Evolutionary conservation across 2,113 vertebrate genomes (phyloP).

Genomic region (Mixornis gularis): DNA sequence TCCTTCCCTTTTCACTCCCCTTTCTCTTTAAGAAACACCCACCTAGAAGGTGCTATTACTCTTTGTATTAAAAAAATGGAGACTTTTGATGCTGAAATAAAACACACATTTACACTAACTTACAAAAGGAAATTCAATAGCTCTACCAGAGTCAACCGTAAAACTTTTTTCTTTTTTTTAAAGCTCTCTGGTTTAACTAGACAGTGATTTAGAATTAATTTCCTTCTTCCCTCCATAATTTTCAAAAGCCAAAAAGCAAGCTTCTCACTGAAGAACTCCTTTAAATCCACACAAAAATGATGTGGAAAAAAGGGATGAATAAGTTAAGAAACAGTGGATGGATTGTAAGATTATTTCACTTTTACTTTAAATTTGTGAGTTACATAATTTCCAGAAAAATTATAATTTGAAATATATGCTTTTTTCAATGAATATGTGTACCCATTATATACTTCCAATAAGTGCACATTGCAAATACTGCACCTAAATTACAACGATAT

Average conservation of each 20-base stretch:
- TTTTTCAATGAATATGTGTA: background rate
- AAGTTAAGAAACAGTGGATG: conserved; percentile 16
- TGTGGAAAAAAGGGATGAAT: background rate
- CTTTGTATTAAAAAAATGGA: background rate
- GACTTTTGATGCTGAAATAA: conserved; percentile 43
- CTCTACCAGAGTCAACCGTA: conserved; percentile 4
- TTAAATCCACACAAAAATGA: background rate
- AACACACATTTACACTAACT: conserved; percentile 45
- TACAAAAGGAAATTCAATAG: conserved; percentile 47
- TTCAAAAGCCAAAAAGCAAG: conserved; percentile 2
- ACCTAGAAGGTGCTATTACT: conserved; percentile 42
- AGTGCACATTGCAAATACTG: background rate
- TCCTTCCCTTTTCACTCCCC: background rate
- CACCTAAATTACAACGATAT: background rate
- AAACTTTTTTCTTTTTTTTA: conserved; percentile 22
- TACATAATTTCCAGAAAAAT: conserved; percentile 2
- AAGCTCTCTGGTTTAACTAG: background rate
- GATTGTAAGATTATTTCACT: background rate
- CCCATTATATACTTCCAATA: background rate
- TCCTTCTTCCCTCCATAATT: background rate
- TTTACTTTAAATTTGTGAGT: background rate
- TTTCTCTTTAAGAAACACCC: conserved; percentile 50
- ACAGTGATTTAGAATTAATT: conserved; percentile 22
- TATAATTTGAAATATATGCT: background rate
- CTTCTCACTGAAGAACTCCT: background rate